Conservation (phyloP, 1,140 invertebrate genomes). For the Drosophila tsacasi region DNA sequence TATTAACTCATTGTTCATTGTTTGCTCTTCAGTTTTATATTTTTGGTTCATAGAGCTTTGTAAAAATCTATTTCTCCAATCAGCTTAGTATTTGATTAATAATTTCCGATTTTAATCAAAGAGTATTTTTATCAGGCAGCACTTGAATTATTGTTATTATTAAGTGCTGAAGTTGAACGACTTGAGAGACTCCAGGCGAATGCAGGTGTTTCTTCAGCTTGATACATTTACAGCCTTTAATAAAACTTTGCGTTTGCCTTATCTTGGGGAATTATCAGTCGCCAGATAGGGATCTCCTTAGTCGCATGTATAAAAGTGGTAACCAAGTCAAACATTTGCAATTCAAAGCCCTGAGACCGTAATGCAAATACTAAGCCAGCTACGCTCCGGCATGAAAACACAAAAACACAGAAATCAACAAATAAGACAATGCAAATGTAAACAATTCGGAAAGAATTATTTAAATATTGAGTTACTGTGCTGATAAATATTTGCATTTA, state of each 20-base stretch:
- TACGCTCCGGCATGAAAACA: not conserved
- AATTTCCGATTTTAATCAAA: slow-evolving; percentile 4
- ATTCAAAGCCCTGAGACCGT: slow-evolving; percentile 50
- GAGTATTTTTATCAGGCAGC: slow-evolving; percentile 22
- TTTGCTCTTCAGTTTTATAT: slow-evolving; percentile 9
- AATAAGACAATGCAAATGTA: slow-evolving; percentile 60
- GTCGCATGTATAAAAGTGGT: slow-evolving; percentile 6
- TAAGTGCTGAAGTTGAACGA: slow-evolving; percentile 51
- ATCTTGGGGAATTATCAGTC: slow-evolving; percentile 36
- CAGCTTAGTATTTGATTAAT: not conserved
- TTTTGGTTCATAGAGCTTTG: not conserved
- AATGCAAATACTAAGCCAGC: slow-evolving; percentile 36
- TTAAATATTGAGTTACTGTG: slow-evolving; percentile 54
- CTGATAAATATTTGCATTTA: slow-evolving; percentile 64
- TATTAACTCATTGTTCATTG: slow-evolving; percentile 39
- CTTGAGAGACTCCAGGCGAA: slow-evolving; percentile 18
- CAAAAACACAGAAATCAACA: slow-evolving; percentile 39
- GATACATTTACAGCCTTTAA: slow-evolving; percentile 52
- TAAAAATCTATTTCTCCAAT: not conserved
- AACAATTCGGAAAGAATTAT: slow-evolving; percentile 58
- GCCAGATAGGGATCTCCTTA: slow-evolving; percentile 30
- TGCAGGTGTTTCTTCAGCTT: slow-evolving; percentile 37
- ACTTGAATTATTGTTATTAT: slow-evolving; percentile 31
- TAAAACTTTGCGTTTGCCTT: slow-evolving; percentile 33
- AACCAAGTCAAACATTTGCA: slow-evolving; percentile 54